phyloP scores from a whole-genome alignment of 2,113 vertebrate species.

The Cebidichthys violaceus region DNA sequence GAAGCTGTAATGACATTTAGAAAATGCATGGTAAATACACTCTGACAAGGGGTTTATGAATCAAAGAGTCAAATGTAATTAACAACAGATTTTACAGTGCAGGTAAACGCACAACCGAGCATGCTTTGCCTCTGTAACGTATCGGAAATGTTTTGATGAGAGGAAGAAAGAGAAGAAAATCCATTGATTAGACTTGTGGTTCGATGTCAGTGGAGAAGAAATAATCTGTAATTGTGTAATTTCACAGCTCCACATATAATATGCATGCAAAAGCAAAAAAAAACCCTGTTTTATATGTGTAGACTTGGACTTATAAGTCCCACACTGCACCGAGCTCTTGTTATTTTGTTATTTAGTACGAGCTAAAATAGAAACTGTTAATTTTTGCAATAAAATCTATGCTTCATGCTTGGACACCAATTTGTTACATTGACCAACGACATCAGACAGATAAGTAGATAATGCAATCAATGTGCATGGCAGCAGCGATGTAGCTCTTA shows the following conservation, averaged over 20 bases:
- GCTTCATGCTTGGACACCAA: slow-evolving; percentile 34
- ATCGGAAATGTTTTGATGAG: slow-evolving; percentile 17
- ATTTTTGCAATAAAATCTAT: slow-evolving; percentile 28
- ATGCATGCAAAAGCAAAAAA: slow-evolving; percentile 26
- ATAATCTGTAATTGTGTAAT: not conserved
- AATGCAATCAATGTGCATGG: slow-evolving; percentile 50
- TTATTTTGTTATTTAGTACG: not conserved
- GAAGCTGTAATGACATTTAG: slow-evolving; percentile 71
- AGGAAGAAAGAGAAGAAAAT: not conserved
- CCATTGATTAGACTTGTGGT: not conserved
- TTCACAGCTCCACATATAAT: slow-evolving; percentile 8
- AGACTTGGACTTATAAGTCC: slow-evolving; percentile 10
- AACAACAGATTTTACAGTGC: slow-evolving; percentile 19
- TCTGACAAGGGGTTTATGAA: slow-evolving; percentile 52
- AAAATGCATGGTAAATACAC: slow-evolving; percentile 64
- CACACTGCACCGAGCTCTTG: slow-evolving; percentile 5
- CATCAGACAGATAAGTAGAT: slow-evolving; percentile 44
- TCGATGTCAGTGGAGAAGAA: not conserved
- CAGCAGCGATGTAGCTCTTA: slow-evolving; percentile 47
- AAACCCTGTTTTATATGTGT: not conserved
- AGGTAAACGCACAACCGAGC: slow-evolving; percentile 11
- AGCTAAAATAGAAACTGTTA: slow-evolving; percentile 25
- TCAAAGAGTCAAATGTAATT: slow-evolving; percentile 50
- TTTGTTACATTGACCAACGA: slow-evolving; percentile 36
- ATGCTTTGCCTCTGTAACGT: slow-evolving; percentile 15